Base-by-base conservation (phyloP, 1,140 invertebrate species). In the Samia ricini region DNA sequence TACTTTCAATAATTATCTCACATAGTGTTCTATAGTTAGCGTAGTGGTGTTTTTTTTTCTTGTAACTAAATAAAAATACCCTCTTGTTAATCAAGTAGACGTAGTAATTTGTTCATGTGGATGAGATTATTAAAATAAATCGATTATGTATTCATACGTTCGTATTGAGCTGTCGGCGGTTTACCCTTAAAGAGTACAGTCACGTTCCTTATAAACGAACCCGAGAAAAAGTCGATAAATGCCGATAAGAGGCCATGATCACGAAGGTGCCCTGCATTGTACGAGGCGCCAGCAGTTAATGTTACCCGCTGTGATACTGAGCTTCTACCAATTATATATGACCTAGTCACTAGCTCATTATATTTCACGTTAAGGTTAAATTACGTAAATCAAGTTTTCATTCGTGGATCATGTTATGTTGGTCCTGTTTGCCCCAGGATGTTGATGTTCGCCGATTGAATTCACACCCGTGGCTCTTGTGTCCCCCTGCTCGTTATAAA, bases 401-500 rank as follows among this genome's bases (percentile, higher is more conserved):
- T 42, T 61, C 22, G 12, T 63, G 63, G 71, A 58, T 71, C 69
- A 71, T 67, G 59, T 26, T 56, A 67, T 51, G 26, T 42, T 74
- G 77, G 77, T 69, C 62, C 66, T 55, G 52, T 66, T 56, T 71
- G 67, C 71, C 69, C 66, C 68, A 71, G 70, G 72, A 76, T 60
- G 69, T 75, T 66, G 66, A 70, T 72, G 65, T 71, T 78, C 71
- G 74, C 71, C 78, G 74, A 79, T 81, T 83, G 72, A 83, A 77
- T 84, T 80, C 76, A 79, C 78, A 84, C 77, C 72, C 72, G 72
- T 72, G 67, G 74, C 76, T 76, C 69, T 48, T 67, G 60, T 83
- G 80, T 83, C 82, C 87, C n/a, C 85, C 83, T 84, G 61, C 77
- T 83, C 72, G 78, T 83, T 87, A 86, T 89, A 89, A 89, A 88